Base-by-base conservation (phyloP, 2,797 vertebrate genomes). In the Columba guinea region DNA sequence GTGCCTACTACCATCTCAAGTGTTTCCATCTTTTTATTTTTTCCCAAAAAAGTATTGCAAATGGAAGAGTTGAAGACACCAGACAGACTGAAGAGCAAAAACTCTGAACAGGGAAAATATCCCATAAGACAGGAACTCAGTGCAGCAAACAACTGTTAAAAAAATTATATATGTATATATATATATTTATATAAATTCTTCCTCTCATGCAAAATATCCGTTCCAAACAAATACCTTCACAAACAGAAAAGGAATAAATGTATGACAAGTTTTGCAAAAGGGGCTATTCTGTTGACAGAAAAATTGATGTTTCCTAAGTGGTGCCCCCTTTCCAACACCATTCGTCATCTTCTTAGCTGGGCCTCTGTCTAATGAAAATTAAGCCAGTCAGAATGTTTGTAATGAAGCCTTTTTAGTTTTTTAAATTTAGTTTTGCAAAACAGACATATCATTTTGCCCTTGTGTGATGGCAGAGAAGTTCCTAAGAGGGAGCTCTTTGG, bases 401-500 rank as follows among this genome's bases (percentile, higher is more conserved):
- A 82, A 83, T 75, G 23, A 93, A 87, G 27, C 7, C 21, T 68
- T 90, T 82, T 79, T 16, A 37, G 5, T 59, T 32, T 49, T 39
- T 22, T 5, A 62, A 48, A 48, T 74, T 46, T 49, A 69, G 59
- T 89, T 83, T 80, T 90, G 41, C 34, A 58, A 87, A 89, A 27
- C 21, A 70, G 46, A 87, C 8, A 2, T 44, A 69, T 26, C 35
- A 26, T 34, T 87, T 80, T 92, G 67, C 49, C 63, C 28, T 70
- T 56, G 55, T 93, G 84, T 68, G 63, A 82, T 56, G 46, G 91
- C 55, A 92, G 65, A 94, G 89, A 92, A 93, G 55, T 92, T 94
- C 86, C 81, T 84, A 93, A 84, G 95, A 91, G 73, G 93, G 87
- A 96, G 91, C 60, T 78, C 65, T 90, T 91, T 89, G 95, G 88